These are phyloP conservation scores for Channa striata DNA, from an alignment of 2,797 vertebrate genomes.

Conservation along the genomic window DNA sequence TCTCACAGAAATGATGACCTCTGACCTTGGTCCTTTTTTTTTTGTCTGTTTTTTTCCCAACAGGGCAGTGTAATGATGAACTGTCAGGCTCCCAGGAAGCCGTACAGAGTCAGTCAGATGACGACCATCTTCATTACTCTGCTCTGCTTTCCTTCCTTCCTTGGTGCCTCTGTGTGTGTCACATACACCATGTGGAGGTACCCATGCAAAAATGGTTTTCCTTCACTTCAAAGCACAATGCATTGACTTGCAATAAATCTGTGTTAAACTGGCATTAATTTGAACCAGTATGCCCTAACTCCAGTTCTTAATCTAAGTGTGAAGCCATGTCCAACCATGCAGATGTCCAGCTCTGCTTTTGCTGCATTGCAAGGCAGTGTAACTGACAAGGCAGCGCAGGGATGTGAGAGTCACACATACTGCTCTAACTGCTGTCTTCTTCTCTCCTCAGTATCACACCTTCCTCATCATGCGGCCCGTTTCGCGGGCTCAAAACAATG, in stretches of 20 bases:
- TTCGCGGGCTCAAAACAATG: slow-evolving; percentile 86
- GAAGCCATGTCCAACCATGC: not conserved
- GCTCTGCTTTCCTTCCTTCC: slow-evolving; percentile 93
- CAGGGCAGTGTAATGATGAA: slow-evolving; percentile 95
- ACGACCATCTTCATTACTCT: slow-evolving; percentile 92
- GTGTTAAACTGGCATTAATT: not conserved
- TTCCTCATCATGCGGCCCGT: slow-evolving; percentile 89
- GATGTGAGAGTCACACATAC: not conserved
- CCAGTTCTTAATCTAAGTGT: too few relatives aligned
- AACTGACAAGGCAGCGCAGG: not conserved
- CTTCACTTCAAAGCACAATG: not conserved
- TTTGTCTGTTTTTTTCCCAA: slow-evolving; percentile 8
- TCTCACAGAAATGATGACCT: slow-evolving; percentile 8
- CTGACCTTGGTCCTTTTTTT: slow-evolving; percentile 11
- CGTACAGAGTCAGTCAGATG: slow-evolving; percentile 93
- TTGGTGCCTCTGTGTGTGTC: slow-evolving; percentile 88
- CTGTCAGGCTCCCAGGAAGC: slow-evolving; percentile 91
- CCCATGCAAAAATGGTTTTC: not conserved
- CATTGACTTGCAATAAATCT: not conserved
- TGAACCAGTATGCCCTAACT: not conserved
- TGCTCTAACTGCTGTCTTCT: not conserved
- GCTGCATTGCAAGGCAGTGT: not conserved
- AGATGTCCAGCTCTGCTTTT: not conserved
- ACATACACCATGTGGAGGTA: slow-evolving; percentile 94
- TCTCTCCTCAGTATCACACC: slow-evolving; percentile 84